Evolutionary conservation across 2,888 invertebrate genomes (phyloP).

Genomic region (Rhogogaster chlorosoma): DNA sequence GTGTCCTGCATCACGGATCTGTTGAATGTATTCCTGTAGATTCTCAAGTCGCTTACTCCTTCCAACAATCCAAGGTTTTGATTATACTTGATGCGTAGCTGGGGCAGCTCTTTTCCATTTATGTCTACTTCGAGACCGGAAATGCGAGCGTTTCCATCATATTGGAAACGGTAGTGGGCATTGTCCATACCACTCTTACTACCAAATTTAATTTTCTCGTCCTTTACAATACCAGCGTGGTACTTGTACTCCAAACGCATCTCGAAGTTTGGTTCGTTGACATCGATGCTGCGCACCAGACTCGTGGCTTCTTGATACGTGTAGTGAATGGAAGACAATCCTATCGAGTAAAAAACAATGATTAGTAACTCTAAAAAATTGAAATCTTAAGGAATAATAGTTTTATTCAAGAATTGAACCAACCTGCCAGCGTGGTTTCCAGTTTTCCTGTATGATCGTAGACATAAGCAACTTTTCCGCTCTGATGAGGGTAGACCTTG

Average conservation of each 20-base stretch:
- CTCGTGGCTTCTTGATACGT: slow-evolving; percentile 92
- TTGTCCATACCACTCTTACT: slow-evolving; percentile 92
- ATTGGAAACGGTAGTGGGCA: slow-evolving; percentile 93
- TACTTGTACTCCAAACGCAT: slow-evolving; percentile 93
- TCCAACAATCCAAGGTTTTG: slow-evolving; percentile 94
- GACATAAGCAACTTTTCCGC: slow-evolving; percentile 93
- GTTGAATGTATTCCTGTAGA: slow-evolving; percentile 92
- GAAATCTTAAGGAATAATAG: background rate
- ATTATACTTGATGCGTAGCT: slow-evolving; percentile 90
- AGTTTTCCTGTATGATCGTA: slow-evolving; percentile 92
- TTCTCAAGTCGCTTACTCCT: slow-evolving; percentile 91
- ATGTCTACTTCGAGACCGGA: slow-evolving; percentile 94
- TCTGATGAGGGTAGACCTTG: slow-evolving; percentile 95
- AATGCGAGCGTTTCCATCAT: slow-evolving; percentile 95
- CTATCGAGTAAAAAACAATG: slow-evolving; percentile 61
- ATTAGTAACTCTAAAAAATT: background rate
- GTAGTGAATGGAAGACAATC: slow-evolving; percentile 91
- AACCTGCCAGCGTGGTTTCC: slow-evolving; percentile 89
- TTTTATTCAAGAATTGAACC: slow-evolving; percentile 43
- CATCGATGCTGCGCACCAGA: slow-evolving; percentile 92
- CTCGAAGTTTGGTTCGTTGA: slow-evolving; percentile 93
- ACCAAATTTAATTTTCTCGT: slow-evolving; percentile 91
- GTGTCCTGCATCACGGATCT: slow-evolving; percentile 94
- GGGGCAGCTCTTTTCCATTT: slow-evolving; percentile 92
- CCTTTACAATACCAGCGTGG: slow-evolving; percentile 93